A percentile compares a stretch with the other conserved stretches of the same genome.
These are phyloP conservation scores for Speoplatyrhinus poulsoni DNA, from an alignment of 2,113 vertebrate genomes.

Conservation along the genomic window DNA sequence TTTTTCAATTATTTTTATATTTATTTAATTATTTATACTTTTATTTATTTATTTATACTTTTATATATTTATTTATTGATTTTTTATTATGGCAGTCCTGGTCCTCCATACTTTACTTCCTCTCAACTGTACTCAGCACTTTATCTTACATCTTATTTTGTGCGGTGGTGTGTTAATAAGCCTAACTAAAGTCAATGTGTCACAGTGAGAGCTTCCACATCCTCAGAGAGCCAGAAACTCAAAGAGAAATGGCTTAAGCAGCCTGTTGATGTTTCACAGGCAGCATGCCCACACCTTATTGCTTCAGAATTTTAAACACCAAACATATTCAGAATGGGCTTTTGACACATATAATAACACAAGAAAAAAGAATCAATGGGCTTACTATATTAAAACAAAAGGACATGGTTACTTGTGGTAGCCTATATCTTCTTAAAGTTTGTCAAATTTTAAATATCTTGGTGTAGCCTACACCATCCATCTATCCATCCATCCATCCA, in stretches of 20 bases:
- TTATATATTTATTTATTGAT: no score
- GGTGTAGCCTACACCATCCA: no score
- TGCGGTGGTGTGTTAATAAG: constrained; percentile 41
- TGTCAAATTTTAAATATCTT: not conserved
- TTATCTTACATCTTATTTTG: not conserved
- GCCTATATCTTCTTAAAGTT: constrained; percentile 55
- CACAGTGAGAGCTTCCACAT: constrained; percentile 57
- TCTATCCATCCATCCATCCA: no score
- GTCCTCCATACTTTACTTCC: not conserved
- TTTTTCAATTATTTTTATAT: no score
- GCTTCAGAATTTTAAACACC: constrained; percentile 30
- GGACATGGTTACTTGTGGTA: constrained; percentile 54
- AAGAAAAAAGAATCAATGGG: constrained; percentile 59
- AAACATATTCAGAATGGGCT: constrained; percentile 64
- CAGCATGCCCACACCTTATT: constrained; percentile 36
- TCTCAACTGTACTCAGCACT: not conserved
- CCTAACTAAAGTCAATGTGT: constrained; percentile 44
- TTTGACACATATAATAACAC: constrained; percentile 68
- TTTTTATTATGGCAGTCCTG: no score
- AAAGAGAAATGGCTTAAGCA: constrained; percentile 49
- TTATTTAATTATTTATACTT: no score
- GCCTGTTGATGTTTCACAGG: constrained; percentile 56
- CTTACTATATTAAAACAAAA: constrained; percentile 59
- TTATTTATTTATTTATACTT: no score
- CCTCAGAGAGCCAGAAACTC: constrained; percentile 42